These are phyloP conservation scores for Crossocerus cetratus DNA, from an alignment of 2,888 invertebrate genomes.

Conservation along the genomic window DNA sequence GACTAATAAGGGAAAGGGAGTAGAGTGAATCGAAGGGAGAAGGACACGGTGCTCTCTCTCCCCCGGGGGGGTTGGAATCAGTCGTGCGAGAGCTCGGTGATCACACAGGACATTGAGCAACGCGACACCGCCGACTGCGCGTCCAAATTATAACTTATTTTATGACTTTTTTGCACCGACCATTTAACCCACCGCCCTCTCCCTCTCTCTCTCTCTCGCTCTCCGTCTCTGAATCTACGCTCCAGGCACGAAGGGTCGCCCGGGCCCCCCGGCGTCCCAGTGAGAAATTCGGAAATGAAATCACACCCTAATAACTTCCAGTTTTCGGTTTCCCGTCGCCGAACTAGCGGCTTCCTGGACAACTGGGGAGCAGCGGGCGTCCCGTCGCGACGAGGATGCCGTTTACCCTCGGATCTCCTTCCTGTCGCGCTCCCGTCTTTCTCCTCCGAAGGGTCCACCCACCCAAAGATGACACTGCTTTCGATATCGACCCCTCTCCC, in stretches of 20 bases:
- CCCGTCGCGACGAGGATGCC: slow-evolving; percentile 1
- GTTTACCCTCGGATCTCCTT: background rate
- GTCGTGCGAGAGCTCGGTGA: slow-evolving; percentile 74
- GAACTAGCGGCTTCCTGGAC: background rate
- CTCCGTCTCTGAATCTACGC: too few relatives aligned
- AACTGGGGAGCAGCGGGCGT: background rate
- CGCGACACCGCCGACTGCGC: slow-evolving; percentile 71
- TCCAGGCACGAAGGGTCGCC: slow-evolving; percentile 19
- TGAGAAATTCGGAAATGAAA: slow-evolving; percentile 73
- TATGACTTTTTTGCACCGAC: slow-evolving; percentile 76
- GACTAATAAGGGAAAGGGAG: background rate
- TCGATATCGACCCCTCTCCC: background rate
- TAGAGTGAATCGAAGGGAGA: slow-evolving; percentile 8
- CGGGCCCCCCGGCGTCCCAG: slow-evolving; percentile 31
- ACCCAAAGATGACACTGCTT: background rate
- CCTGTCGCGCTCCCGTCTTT: background rate
- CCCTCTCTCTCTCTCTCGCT: background rate
- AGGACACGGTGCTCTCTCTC: slow-evolving; percentile 51
- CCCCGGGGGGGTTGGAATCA: slow-evolving; percentile 69
- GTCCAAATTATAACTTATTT: slow-evolving; percentile 77
- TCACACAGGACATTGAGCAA: slow-evolving; percentile 77
- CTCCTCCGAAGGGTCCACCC: background rate
- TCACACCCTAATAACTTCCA: slow-evolving; percentile 76
- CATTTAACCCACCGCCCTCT: slow-evolving; percentile 71
- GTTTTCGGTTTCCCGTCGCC: slow-evolving; percentile 19